phyloP scores from a whole-genome alignment of 2,888 invertebrate species.

The Zaprionus bogoriensis region DNA sequence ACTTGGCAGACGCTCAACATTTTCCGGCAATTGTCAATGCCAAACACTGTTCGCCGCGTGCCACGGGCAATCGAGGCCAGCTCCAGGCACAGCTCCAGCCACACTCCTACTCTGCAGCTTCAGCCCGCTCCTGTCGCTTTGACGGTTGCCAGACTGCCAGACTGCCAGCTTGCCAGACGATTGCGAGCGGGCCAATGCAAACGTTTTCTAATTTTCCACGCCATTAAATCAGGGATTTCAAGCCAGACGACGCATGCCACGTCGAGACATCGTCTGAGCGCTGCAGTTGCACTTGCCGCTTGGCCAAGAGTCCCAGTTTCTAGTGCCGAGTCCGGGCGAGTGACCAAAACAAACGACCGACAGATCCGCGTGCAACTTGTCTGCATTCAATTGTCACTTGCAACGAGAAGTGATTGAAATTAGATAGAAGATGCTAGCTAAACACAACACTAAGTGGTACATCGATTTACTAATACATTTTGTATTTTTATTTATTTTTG shows the following conservation, averaged over 20 bases:
- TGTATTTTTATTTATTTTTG: too few relatives aligned
- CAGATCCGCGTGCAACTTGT: background rate
- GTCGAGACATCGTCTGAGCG: conserved; percentile 35
- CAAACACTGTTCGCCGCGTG: conserved; percentile 25
- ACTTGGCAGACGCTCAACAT: too few relatives aligned
- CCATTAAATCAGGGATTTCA: conserved; percentile 73
- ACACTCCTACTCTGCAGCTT: background rate
- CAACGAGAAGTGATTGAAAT: background rate
- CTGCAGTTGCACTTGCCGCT: conserved; percentile 25
- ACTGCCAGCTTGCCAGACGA: conserved; percentile 40
- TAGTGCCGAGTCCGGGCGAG: too few relatives aligned
- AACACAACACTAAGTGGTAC: too few relatives aligned
- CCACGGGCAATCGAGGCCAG: too few relatives aligned
- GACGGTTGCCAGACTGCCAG: conserved; percentile 55
- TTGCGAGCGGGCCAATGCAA: conserved; percentile 54
- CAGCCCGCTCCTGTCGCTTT: conserved; percentile 51
- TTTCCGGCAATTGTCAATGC: conserved; percentile 57
- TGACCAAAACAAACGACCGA: background rate
- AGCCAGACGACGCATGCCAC: conserved; percentile 55
- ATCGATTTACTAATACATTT: too few relatives aligned
- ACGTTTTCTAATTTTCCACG: conserved; percentile 80
- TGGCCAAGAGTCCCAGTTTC: background rate
- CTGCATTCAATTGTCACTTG: background rate
- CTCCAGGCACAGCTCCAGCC: too few relatives aligned
- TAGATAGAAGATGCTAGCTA: background rate